These are phyloP conservation scores for Leptobrachium ailaonicum DNA, from an alignment of 2,113 vertebrate species.

Conservation along the genomic window DNA sequence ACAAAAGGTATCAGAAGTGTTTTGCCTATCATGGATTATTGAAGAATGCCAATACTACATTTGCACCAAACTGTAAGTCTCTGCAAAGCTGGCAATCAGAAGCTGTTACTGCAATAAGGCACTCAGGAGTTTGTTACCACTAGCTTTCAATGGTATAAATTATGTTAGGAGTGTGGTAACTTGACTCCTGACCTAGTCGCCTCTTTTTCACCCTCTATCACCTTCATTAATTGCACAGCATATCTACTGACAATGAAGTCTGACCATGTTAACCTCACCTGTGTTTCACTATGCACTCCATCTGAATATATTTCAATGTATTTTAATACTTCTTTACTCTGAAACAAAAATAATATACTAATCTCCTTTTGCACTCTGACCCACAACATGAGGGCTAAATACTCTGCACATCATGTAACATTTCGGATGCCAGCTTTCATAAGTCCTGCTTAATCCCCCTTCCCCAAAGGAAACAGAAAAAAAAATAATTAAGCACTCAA, in stretches of 20 bases:
- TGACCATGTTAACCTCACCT: constrained; percentile 1
- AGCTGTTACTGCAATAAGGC: constrained; percentile 34
- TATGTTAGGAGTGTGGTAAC: neutral
- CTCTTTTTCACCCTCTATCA: neutral
- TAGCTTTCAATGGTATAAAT: neutral
- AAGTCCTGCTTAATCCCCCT: neutral
- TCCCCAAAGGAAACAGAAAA: neutral
- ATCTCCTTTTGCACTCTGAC: neutral
- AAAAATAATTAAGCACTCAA: constrained; percentile 9
- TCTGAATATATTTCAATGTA: constrained; percentile 22
- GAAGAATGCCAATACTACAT: neutral
- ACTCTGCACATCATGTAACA: neutral
- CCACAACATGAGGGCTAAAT: neutral
- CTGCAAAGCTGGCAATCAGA: neutral
- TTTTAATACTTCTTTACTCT: constrained; percentile 20
- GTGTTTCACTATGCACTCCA: neutral
- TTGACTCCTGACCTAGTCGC: constrained; percentile 17
- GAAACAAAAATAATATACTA: constrained; percentile 22
- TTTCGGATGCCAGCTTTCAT: neutral
- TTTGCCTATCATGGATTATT: neutral
- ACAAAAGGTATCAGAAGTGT: neutral
- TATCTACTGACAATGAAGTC: neutral
- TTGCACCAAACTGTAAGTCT: neutral
- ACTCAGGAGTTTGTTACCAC: constrained; percentile 23
- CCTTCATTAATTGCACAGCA: constrained; percentile 12